These are phyloP conservation scores for Apteryx mantelli DNA, from an alignment of 2,113 vertebrate species.

Conservation along the genomic window DNA sequence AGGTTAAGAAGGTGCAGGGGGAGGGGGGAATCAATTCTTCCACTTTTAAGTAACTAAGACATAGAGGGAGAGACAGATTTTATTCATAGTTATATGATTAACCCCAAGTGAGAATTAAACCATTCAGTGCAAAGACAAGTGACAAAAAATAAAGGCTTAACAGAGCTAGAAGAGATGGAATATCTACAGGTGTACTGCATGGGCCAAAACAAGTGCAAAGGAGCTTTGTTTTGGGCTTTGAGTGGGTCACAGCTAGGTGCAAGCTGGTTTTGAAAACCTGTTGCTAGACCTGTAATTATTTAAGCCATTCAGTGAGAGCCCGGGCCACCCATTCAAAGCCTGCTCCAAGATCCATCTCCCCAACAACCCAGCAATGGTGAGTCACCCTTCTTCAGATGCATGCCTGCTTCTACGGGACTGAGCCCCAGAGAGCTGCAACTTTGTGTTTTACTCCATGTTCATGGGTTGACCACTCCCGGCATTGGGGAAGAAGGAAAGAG, in stretches of 20 bases:
- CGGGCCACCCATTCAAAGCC: not conserved
- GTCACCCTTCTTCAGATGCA: not conserved
- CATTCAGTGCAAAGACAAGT: slow-evolving; percentile 32
- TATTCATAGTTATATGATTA: slow-evolving; percentile 77
- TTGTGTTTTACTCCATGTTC: not conserved
- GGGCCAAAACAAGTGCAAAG: not conserved
- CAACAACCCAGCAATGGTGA: not conserved
- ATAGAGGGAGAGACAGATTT: slow-evolving; percentile 76
- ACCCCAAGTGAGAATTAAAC: slow-evolving; percentile 34
- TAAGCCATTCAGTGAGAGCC: not conserved
- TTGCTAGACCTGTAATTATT: not conserved
- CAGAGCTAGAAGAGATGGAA: not conserved
- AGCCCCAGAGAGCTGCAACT: not conserved
- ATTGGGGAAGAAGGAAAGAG: not conserved
- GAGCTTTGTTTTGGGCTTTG: not conserved
- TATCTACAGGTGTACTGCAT: not conserved
- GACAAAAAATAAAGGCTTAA: slow-evolving; percentile 34
- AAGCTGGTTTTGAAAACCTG: slow-evolving; percentile 4
- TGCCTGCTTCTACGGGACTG: not conserved
- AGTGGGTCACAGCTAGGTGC: not conserved
- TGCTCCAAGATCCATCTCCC: not conserved
- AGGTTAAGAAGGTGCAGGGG: slow-evolving; percentile 24
- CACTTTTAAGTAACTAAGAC: slow-evolving; percentile 77
- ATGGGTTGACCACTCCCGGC: not conserved
- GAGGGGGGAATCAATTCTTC: slow-evolving; percentile 41